Evolutionary conservation across 2,113 vertebrate genomes (phyloP), one percentile per base, ranked within the genome.

Genomic region (Pomatostomus ruficeps): DNA sequence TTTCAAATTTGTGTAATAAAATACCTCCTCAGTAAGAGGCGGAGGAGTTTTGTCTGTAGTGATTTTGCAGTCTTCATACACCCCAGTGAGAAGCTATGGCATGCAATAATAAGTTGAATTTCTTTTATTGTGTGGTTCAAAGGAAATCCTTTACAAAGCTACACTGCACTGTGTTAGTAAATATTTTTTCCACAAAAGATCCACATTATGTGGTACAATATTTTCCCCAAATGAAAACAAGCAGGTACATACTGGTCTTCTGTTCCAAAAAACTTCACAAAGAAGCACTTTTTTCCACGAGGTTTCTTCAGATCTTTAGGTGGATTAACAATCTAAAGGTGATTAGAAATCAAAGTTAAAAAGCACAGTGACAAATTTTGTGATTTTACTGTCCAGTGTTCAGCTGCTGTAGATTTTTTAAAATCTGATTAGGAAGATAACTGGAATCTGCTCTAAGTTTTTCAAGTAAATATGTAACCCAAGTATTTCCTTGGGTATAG

Each of bases 301-400:
- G 99, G 99, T 92, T 99, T 99, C 96, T 99, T 99, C 97, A 99
- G 97, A 92, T 99, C 99, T 97, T 99, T 99, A 61, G 99, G 99
- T 43, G 99, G 99, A 95, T 99, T 99, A 89, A 99, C 99, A 79
- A 99, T 97, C 99, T 99, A 95, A 93, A 97, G 62, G 38, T n/a
- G 38, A 95, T 89, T 49, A 91, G 54, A 65, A 80, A 74, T n/a
- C 46, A 78, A 82, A 85, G 46, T 97, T 84, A 88, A 86, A 93
- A 90, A 74, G 59, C n/a, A 94, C 6, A 49, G 43, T 36, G 45
- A 86, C 55, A 77, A 40, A 68, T 33, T 16, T 14, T 81, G 22
- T 22, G 19, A 85, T 36, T 85, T 74, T 61, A 71, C 15, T 57
- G 11, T 8, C 35, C 12, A 8, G 8, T 46, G 12, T 40, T 71